Evolutionary conservation across 2,113 vertebrate genomes (phyloP), one percentile per base, ranked within the genome.

Genomic region (Phaetusa simplex): DNA sequence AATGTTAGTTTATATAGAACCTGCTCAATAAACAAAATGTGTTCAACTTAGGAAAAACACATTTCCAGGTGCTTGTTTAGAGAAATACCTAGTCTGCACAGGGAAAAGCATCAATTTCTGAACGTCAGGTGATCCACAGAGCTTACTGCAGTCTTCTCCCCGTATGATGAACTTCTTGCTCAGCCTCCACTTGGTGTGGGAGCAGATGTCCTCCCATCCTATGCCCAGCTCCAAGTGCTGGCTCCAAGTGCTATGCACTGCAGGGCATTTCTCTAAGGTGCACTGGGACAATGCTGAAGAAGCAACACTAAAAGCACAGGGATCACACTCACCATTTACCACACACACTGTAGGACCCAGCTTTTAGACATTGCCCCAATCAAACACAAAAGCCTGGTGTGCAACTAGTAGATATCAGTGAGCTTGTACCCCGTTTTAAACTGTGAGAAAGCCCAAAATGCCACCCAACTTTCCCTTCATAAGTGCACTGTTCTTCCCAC

Each of bases 251-350:
- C 43, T 73, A 72, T 62, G 27, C 36, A 4, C 45, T 55, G 29
- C 13, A 8, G 30, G 9, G 22, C 1, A 21, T 82, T 88, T 76
- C 42, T 50, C 38, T 49, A 12, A 61, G 40, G 34, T 55, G 11
- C 20, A 22, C 14, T 36, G 11, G 10, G 34, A 6, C 12, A 45
- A 20, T 20, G 8, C 11, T 23, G 27, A 40, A 53, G 71, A 71
- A 82, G 42, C 5, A 61, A 20, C 8, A 20, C 9, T 32, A 59
- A 55, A 71, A 77, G 32, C 9, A 49, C 0, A 0, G 14, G 45
- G 32, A 50, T 30, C 30, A 24, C n/a, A 16, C 16, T 77, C 27
- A 53, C 19, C 12, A 4, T 32, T 56, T 85, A 21, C 12, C 30
- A 45, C 20, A 32, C 30, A 45, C 20, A 32, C 0, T 0, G 6